Percentiles rank a stretch among this genome's conserved stretches.
Conservation (phyloP, 2,888 invertebrate species). For the Sylvicola fuscatus region DNA sequence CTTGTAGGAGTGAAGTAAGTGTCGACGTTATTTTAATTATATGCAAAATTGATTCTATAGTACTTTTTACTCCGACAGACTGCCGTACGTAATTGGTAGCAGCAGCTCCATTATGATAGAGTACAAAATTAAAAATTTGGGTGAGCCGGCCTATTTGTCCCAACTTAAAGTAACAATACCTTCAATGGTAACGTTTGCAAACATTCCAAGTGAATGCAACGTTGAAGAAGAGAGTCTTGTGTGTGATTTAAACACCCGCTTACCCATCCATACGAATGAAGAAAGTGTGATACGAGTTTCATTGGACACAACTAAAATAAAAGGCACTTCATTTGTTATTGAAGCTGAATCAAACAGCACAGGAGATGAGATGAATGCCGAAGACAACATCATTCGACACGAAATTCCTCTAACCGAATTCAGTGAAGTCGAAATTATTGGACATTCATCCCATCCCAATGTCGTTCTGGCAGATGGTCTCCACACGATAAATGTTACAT, state of each 20-base stretch:
- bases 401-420: conserved; percentile 17
- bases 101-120: conserved; percentile 16
- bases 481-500: too few species aligned
- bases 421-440: conserved; percentile 22
- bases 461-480: too few species aligned
- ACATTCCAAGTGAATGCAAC: conserved; percentile 19
- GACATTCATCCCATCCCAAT: conserved; percentile 13
- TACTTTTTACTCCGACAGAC: conserved; percentile 9
- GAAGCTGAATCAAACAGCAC: conserved; percentile 22
- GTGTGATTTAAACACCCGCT: conserved; percentile 19
- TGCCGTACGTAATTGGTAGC: conserved; percentile 20
- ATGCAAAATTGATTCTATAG: not conserved
- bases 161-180: conserved; percentile 27
- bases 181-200: conserved; percentile 19
- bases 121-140: conserved; percentile 23
- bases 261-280: conserved; percentile 16
- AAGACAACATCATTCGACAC: conserved; percentile 16
- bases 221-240: conserved; percentile 12
- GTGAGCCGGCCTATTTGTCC: conserved; percentile 29
- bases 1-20: too few species aligned
- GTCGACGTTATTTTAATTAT: not conserved
- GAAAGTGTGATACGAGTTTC: conserved; percentile 8
- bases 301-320: conserved; percentile 19
- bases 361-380: conserved; percentile 16
- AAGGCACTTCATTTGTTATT: conserved; percentile 16